Percentiles rank a stretch among this genome's conserved stretches.
These are phyloP conservation scores for Paradoxurus hermaphroditus DNA, from an alignment of 2,113 vertebrate genomes.

Conservation along the genomic window DNA sequence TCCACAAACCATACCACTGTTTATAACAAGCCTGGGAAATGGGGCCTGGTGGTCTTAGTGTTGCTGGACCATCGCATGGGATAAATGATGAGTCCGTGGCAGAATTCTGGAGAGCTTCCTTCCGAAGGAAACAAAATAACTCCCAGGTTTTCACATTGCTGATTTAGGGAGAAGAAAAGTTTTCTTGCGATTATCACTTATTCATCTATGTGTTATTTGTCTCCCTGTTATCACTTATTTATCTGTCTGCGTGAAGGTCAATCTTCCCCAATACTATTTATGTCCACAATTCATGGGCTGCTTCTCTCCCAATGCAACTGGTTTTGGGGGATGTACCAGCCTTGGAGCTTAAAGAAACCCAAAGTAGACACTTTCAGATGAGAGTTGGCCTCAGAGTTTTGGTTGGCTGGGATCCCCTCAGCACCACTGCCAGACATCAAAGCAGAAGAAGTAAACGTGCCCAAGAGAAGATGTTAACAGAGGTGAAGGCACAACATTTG, in stretches of 20 bases:
- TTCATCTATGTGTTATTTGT: slow-evolving; percentile 52
- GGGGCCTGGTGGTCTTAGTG: background rate
- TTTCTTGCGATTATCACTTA: slow-evolving; percentile 60
- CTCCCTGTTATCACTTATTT: slow-evolving; percentile 57
- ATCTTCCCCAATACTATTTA: slow-evolving; percentile 55
- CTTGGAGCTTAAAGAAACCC: slow-evolving; percentile 41
- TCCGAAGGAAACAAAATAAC: slow-evolving; percentile 28
- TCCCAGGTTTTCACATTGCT: slow-evolving; percentile 22
- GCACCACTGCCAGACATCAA: background rate
- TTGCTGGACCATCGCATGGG: background rate
- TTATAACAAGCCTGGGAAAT: background rate
- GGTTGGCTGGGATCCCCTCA: background rate
- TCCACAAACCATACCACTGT: background rate
- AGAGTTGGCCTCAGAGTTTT: background rate
- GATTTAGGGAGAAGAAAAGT: slow-evolving; percentile 55
- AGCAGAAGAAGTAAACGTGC: background rate
- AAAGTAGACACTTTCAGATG: background rate
- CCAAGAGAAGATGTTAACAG: background rate
- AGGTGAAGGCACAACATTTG: background rate
- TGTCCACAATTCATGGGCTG: slow-evolving; percentile 60
- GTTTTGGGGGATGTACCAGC: slow-evolving; percentile 42
- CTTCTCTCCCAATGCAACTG: slow-evolving; percentile 43
- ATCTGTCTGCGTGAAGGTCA: slow-evolving; percentile 63
- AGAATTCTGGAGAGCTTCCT: background rate
- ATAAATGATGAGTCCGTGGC: background rate